Conservation (phyloP, 2,113 vertebrate genomes). For the Genyomyrus donnyi region DNA sequence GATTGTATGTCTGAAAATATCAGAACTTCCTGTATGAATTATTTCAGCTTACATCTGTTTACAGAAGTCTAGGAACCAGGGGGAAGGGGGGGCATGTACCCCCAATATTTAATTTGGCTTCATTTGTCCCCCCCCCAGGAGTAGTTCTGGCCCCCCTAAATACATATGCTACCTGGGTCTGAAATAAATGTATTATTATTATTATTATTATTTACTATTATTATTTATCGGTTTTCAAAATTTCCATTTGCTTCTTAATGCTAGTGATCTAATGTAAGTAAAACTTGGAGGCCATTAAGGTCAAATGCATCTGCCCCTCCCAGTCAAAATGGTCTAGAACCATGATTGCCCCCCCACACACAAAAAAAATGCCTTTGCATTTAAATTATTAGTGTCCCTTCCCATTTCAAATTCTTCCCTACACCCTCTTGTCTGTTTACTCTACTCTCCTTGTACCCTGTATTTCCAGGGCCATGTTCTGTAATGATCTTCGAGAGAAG, state of each 20-base stretch:
- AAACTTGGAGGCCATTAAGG: no score
- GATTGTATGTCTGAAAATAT: neutral
- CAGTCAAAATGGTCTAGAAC: no score
- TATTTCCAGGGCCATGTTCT: conserved; percentile 87
- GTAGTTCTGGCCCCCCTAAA: no score
- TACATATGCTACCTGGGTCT: no score
- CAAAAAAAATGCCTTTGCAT: neutral
- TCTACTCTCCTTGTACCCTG: neutral
- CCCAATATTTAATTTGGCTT: no score
- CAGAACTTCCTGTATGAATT: neutral
- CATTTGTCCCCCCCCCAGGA: no score
- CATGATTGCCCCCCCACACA: no score
- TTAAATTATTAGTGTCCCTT: neutral
- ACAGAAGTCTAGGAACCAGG: neutral
- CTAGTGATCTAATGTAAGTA: neutral
- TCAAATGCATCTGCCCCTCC: no score
- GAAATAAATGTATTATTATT: no score
- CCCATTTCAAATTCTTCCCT: neutral
- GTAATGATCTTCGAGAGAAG: conserved; percentile 87
- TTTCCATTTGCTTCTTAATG: neutral
- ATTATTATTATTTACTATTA: no score
- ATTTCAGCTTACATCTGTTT: neutral
- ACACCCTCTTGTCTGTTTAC: neutral
- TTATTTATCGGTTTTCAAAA: no score
- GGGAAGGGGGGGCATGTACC: neutral